phyloP scores from a whole-genome alignment of 1,140 invertebrate species.

The Achroia grisella region DNA sequence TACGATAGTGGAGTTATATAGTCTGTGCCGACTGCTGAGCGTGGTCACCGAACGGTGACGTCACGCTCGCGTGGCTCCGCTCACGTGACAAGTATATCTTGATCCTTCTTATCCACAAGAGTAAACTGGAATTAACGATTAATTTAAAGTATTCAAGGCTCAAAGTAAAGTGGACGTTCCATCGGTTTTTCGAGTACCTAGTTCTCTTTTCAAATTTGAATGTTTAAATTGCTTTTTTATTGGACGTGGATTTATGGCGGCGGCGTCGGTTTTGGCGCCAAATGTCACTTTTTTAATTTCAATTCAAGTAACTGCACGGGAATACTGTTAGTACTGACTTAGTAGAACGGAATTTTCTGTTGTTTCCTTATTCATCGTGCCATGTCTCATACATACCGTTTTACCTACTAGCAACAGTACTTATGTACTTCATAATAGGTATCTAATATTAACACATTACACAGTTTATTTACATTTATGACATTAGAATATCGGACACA shows the following conservation, averaged over 20 bases:
- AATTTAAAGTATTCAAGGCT: conserved; percentile 1
- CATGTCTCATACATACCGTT: too few relatives aligned
- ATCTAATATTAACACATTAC: too few relatives aligned
- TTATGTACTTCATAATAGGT: too few relatives aligned
- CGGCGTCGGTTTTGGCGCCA: conserved; percentile 49
- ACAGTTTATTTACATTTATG: too few relatives aligned
- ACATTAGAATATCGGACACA: too few relatives aligned
- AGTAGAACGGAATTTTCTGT: too few relatives aligned
- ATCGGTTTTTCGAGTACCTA: conserved; percentile 26
- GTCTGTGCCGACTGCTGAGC: conserved; percentile 37
- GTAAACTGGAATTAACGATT: too few relatives aligned
- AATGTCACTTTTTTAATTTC: conserved; percentile 28
- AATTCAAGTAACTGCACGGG: too few relatives aligned
- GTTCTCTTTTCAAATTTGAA: conserved; percentile 60
- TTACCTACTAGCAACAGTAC: too few relatives aligned
- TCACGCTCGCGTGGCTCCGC: conserved; percentile 43
- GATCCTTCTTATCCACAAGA: too few relatives aligned
- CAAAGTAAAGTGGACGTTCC: conserved; percentile 25
- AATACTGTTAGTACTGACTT: too few relatives aligned
- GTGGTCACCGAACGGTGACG: conserved; percentile 63
- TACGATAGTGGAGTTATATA: conserved; percentile 52
- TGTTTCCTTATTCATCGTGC: too few relatives aligned
- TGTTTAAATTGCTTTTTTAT: conserved; percentile 69
- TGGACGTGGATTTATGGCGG: conserved; percentile 61
- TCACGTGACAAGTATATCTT: conserved; percentile 22